Evolutionary conservation across 2,113 vertebrate genomes (phyloP).

Genomic region (Tor tambroides): DNA sequence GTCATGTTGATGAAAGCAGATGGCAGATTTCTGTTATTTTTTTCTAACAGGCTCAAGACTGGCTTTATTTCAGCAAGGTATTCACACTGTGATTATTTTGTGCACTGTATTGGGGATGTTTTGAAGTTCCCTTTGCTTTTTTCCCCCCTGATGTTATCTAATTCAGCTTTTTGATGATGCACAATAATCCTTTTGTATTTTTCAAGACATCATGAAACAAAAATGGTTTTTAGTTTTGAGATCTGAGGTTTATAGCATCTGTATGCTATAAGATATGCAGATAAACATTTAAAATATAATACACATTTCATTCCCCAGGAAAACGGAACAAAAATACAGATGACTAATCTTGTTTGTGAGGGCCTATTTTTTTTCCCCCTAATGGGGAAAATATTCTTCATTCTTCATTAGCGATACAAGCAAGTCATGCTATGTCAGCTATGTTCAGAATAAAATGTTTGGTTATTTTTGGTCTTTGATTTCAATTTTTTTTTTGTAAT

Average conservation of each 20-base stretch:
- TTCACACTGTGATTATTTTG: background rate
- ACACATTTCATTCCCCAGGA: background rate
- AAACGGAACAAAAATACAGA: background rate
- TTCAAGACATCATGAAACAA: background rate
- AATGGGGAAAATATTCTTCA: no score
- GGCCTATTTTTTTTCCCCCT: no score
- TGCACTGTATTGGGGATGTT: background rate
- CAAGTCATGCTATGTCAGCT: no score
- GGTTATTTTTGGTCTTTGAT: no score
- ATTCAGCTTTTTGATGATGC: background rate
- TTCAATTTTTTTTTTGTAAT: no score
- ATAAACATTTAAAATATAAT: background rate
- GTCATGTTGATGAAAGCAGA: slow-evolving; percentile 69
- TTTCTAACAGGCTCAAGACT: background rate
- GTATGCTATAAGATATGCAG: background rate
- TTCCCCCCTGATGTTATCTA: background rate
- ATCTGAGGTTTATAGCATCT: background rate
- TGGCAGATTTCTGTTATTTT: slow-evolving; percentile 54
- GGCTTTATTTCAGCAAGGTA: background rate
- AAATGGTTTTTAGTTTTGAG: background rate
- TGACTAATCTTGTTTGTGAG: background rate
- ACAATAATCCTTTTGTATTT: background rate
- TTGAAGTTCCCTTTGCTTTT: background rate
- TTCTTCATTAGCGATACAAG: no score
- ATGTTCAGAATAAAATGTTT: no score